Evolutionary conservation across 2,888 invertebrate species (phyloP), one percentile per base, ranked within the genome.

Genomic region (Leuctra nigra): DNA sequence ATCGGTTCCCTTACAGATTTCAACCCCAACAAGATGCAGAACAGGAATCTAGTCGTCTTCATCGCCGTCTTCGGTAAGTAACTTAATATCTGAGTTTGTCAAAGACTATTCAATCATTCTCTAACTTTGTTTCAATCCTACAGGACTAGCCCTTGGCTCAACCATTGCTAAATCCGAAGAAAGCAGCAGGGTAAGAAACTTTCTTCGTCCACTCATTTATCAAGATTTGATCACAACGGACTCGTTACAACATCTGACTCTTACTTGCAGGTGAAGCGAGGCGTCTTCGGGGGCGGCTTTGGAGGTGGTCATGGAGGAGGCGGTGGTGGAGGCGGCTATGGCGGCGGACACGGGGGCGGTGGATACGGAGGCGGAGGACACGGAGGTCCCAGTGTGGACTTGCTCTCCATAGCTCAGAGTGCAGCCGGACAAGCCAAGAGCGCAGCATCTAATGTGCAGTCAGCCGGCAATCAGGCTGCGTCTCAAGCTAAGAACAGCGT

Each of bases 401-500:
- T 39, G 39, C 39, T 39, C 18, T 39, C 39, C 18, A 39, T 39
- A 16, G 39, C 39, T 2, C 39, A 39, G 39, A n/a, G 16, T 6
- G 39, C 39, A 39, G 39, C 39, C 16, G 39, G 39, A 16, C 39
- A 39, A n/a, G 39, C 39, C 39, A 39, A 39, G 39, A 16, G 39
- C 39, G 39, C 39, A 39, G 39, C 39, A 4, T 16, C 39, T 11
- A 39, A 39, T 20, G 18, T 18, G 18, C 39, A 39, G 39, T 18
- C 18, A 16, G 39, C 39, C 16, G 39, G 39, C 18, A 39, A 20
- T 20, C 18, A 16, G 20, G 39, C 39, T 20, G 39, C 2, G 2
- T 39, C 20, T 20, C 39, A 39, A 11, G 39, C 39, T 20, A 39
- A 39, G 39, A 39, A 39, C 18, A 18, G 39, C 39, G 20, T 39